Conservation (phyloP, 2,797 vertebrate species). For the Moxostoma hubbsi region DNA sequence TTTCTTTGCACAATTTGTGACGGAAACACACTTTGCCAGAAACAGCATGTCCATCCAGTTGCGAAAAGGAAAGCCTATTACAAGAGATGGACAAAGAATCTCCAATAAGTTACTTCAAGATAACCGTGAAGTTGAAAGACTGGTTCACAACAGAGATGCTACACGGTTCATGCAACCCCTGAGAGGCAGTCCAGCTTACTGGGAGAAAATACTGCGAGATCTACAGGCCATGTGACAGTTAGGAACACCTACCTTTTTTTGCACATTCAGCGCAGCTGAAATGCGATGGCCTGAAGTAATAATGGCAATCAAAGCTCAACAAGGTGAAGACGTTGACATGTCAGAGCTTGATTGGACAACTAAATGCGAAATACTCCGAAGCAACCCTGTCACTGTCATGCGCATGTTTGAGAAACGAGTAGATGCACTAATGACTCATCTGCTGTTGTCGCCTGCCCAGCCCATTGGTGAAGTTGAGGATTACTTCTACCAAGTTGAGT, state of each 20-base stretch:
- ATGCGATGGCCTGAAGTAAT: slow-evolving; percentile 3
- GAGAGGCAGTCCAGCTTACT: slow-evolving; percentile 52
- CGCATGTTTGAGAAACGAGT: too few relatives aligned
- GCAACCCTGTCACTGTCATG: too few relatives aligned
- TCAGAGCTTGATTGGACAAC: background rate
- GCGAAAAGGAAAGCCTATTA: slow-evolving; percentile 32
- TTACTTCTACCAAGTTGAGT: too few relatives aligned
- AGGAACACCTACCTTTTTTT: slow-evolving; percentile 38
- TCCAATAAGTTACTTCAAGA: slow-evolving; percentile 38
- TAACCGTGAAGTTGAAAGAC: slow-evolving; percentile 38
- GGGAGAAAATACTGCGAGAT: slow-evolving; percentile 40
- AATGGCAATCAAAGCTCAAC: slow-evolving; percentile 26
- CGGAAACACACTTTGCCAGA: background rate
- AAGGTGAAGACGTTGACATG: slow-evolving; percentile 16
- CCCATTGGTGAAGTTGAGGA: too few relatives aligned
- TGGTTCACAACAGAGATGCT: slow-evolving; percentile 18
- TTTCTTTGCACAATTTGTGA: slow-evolving; percentile 42
- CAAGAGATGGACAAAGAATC: slow-evolving; percentile 43
- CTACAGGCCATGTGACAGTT: slow-evolving; percentile 40
- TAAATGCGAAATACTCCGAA: too few relatives aligned
- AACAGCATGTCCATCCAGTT: slow-evolving; percentile 24
- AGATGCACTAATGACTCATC: too few relatives aligned
- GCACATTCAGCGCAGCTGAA: slow-evolving; percentile 38
- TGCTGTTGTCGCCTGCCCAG: too few relatives aligned
- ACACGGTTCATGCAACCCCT: slow-evolving; percentile 53